Percentiles rank a stretch among this genome's conserved stretches.
Evolutionary conservation across 2,888 invertebrate species (phyloP).

Genomic region (Anorthoa munda): DNA sequence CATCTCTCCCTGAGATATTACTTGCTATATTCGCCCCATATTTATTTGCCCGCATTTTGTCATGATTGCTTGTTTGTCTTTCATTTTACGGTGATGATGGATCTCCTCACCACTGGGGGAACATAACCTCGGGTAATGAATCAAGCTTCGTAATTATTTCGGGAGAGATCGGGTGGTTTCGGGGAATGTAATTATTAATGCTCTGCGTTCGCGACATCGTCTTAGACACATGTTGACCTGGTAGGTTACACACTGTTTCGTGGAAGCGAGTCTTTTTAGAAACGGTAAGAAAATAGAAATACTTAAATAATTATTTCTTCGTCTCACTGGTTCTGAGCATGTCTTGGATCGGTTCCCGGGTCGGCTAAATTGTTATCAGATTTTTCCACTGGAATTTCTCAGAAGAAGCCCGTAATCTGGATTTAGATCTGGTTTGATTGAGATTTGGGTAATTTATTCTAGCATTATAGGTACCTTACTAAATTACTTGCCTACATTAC

Average conservation of each 20-base stretch:
- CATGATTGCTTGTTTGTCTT: slow-evolving; percentile 47
- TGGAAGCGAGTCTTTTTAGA: not conserved
- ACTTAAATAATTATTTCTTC: too few relatives aligned
- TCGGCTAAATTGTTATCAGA: too few relatives aligned
- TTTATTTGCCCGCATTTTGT: slow-evolving; percentile 26
- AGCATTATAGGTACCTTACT: too few relatives aligned
- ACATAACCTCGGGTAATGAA: slow-evolving; percentile 28
- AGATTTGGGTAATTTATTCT: too few relatives aligned
- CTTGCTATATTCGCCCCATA: slow-evolving; percentile 9
- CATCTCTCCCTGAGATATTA: not conserved
- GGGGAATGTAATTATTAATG: slow-evolving; percentile 40
- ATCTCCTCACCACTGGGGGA: not conserved
- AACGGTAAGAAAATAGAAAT: too few relatives aligned
- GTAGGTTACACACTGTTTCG: slow-evolving; percentile 5
- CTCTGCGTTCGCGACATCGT: not conserved
- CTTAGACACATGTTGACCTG: slow-evolving; percentile 13
- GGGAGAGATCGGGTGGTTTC: slow-evolving; percentile 15
- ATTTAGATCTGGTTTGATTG: too few relatives aligned
- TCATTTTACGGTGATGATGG: slow-evolving; percentile 36
- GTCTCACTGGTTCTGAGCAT: too few relatives aligned
- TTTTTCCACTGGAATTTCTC: too few relatives aligned
- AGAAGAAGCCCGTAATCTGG: too few relatives aligned
- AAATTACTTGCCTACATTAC: too few relatives aligned
- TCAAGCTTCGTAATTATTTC: slow-evolving; percentile 43
- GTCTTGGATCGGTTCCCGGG: too few relatives aligned